Percentiles rank a stretch among this genome's conserved stretches.
Conservation (phyloP, 2,888 invertebrate genomes). For the Hypselothyrea guttata region DNA sequence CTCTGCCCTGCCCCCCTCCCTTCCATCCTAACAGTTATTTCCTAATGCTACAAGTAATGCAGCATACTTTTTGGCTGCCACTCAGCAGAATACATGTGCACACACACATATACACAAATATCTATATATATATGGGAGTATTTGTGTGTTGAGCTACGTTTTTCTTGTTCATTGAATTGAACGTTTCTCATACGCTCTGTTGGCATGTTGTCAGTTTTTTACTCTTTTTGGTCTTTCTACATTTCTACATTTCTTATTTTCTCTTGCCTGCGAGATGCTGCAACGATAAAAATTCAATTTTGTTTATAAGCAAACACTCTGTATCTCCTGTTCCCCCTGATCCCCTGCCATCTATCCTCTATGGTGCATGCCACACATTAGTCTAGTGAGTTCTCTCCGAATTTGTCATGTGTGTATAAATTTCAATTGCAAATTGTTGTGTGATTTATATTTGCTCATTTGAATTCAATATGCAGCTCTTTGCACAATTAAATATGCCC, state of each 20-base stretch:
- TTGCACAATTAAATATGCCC: too few relatives aligned
- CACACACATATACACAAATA: not conserved
- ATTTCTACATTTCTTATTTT: constrained; percentile 19
- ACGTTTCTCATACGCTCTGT: constrained; percentile 45
- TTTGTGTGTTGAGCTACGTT: constrained; percentile 42
- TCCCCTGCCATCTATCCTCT: constrained; percentile 34
- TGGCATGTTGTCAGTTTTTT: constrained; percentile 30
- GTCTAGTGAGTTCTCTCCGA: constrained; percentile 26
- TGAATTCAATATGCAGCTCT: not conserved
- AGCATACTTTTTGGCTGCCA: constrained; percentile 58
- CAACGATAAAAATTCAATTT: constrained; percentile 74
- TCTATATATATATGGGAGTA: constrained; percentile 5
- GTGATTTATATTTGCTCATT: constrained; percentile 25
- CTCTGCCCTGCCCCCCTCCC: constrained; percentile 1
- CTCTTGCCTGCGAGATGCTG: constrained; percentile 35
- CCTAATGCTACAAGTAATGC: constrained; percentile 44
- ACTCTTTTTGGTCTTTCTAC: too few relatives aligned
- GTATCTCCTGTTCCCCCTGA: constrained; percentile 5
- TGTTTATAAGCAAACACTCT: constrained; percentile 50
- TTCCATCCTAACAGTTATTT: not conserved
- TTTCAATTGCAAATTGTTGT: constrained; percentile 2
- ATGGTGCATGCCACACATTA: constrained; percentile 43
- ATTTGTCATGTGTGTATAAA: constrained; percentile 18
- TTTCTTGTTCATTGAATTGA: constrained; percentile 73
- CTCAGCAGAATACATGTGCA: constrained; percentile 4